Evolutionary conservation across 2,888 invertebrate genomes (phyloP).

Genomic region (Drosophila cognata): DNA sequence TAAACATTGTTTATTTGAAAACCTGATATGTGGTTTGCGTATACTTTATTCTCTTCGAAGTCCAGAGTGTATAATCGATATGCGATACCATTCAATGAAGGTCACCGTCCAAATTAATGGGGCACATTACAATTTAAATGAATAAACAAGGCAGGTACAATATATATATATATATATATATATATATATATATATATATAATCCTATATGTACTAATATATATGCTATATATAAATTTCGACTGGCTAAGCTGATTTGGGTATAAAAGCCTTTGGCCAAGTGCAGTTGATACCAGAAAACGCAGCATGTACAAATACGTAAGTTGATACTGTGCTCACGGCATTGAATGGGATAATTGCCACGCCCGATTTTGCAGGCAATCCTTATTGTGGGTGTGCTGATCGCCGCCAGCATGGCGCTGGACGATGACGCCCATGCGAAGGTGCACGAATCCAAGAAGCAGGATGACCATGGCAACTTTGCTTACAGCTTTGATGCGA

Average conservation of each 20-base stretch:
- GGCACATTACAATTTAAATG: conserved; percentile 11
- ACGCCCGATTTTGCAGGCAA: conserved; percentile 39
- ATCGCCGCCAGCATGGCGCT: conserved; percentile 49
- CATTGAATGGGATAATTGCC: not conserved
- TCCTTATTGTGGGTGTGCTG: conserved; percentile 51
- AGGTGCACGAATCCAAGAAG: conserved; percentile 65
- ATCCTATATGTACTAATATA: conserved; percentile 3
- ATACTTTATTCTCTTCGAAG: not conserved
- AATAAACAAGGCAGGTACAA: conserved; percentile 19
- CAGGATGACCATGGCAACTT: conserved; percentile 76
- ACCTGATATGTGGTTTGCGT: not conserved
- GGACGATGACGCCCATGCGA: conserved; percentile 79
- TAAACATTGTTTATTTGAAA: not conserved
- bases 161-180: conserved; percentile 1
- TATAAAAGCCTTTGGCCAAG: conserved; percentile 56
- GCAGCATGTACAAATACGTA: conserved; percentile 73
- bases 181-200: conserved; percentile 4
- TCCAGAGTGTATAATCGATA: conserved; percentile 17
- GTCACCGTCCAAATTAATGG: conserved; percentile 54
- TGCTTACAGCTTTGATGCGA: conserved; percentile 67
- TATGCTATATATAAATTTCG: conserved; percentile 8
- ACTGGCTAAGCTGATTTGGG: conserved; percentile 30
- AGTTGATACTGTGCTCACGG: conserved; percentile 31
- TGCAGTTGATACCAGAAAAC: conserved; percentile 32
- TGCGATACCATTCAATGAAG: conserved; percentile 39